Base-by-base conservation (phyloP, 2,888 invertebrate species). In the Ochropacha duplaris region DNA sequence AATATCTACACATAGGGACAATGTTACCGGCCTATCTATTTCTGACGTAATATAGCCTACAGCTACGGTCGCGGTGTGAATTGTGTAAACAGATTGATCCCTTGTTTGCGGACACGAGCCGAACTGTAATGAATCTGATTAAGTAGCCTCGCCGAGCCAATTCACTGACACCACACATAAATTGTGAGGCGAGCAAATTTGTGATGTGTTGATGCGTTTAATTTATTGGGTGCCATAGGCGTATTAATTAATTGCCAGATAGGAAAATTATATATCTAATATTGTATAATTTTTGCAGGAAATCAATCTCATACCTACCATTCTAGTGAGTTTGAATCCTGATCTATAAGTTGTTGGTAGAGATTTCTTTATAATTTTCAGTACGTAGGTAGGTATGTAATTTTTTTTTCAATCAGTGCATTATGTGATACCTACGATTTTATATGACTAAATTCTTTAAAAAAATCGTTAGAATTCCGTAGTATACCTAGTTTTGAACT, bases 71-170 rank as follows among this genome's bases (percentile, higher is more conserved):
- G 19, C 44, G 44, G 19, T 44, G 44, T 44, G 44, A 44, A 44
- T 44, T 68, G 66, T 61, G 54, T 61, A 72, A 72, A 74, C 69
- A 67, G 65, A 73, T 59, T 62, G 57, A 62, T 62, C 59, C 57
- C 60, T 72, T 83, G 80, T 85, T 83, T 83, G 79, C 75, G 60
- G 78, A 84, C 79, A 83, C 78, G 71, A 64, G 62, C 78, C 66
- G 71, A 58, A 59, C 79, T 74, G 84, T 90, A 89, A 90, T 90
- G 85, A 88, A 87, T 81, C 89, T 90, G 88, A 90, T 90, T 90
- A 89, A 90, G 90, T 89, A 90, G 90, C 88, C 62, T 83, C 79
- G 79, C 74, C 74, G 69, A 71, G 69, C 71, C 69, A 74, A 79
- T 81, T 79, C 64, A 75, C 73, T 63, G 74, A 72, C 76, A 74